Evolutionary conservation across 2,888 invertebrate species (phyloP), one percentile per base, ranked within the genome.

Genomic region (Drosophila pegasa): DNA sequence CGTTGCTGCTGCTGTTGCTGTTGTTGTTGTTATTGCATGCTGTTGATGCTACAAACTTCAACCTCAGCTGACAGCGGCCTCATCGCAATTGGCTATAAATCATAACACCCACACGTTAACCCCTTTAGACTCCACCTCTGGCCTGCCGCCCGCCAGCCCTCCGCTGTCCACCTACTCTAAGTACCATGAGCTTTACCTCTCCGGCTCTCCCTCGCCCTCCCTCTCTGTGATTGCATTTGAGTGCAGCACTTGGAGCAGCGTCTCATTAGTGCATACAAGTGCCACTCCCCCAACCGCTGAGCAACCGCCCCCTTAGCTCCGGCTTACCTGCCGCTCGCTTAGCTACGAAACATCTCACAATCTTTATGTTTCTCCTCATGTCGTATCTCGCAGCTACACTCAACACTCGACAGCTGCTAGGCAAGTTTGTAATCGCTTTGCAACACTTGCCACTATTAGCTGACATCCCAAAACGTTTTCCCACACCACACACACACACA

Each of bases 11-110:
- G 51, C n/a, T 45, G 35, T 5, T 38, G 18, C 16, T 18, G 37
- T 43, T 57, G 18, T 45, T 52, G 35, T 33, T 63, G 27, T 25
- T 52, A 47, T 25, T 59, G 50, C 65, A 37, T 29, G 18, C 37
- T 25, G 35, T 27, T 47, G 50, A 10, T 63, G 63, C 43, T 16
- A 31, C 67, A 66, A 63, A 66, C 66, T 52, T 63, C 63, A 63
- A 63, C 62, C 65, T 63, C 31, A 61, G 43, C 18, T 37, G 25
- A n/a, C 38, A 27, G 56, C 58, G 43, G 72, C 60, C 66, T 55
- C 41, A 41, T 51, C 60, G 73, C 89, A 88, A 84, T 84, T 84
- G 89, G 89, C 85, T 81, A 84, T 84, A 84, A 84, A 87, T 84
- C 89, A 84, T 85, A 82, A 75, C 84, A 85, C 84, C 84, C 85